Evolutionary conservation across 53 echinoderm and acorn worm genomes (phyloP).

Genomic region (Zoroaster sp.): DNA sequence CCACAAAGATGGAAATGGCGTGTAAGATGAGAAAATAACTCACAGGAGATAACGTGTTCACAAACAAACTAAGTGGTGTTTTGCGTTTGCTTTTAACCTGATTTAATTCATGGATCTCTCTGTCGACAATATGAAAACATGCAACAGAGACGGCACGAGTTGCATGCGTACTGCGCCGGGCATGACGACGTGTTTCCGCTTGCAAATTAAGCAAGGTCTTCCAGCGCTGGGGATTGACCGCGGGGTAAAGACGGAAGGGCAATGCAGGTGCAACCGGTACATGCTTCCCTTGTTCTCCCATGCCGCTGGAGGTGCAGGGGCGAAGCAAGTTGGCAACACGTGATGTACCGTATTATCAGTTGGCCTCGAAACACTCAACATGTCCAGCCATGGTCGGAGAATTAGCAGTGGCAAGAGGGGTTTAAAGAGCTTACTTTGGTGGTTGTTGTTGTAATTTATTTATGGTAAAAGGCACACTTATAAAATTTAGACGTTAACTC

Average conservation of each 20-base stretch:
- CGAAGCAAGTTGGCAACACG: background rate
- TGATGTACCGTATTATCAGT: constrained; percentile 2
- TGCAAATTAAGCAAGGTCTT: background rate
- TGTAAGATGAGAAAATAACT: background rate
- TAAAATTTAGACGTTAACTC: no score
- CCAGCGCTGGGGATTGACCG: background rate
- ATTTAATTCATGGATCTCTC: background rate
- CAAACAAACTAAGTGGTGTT: background rate
- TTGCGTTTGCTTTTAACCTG: background rate
- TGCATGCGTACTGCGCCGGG: background rate
- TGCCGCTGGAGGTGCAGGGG: background rate
- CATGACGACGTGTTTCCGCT: background rate
- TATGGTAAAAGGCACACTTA: no score
- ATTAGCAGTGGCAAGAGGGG: background rate
- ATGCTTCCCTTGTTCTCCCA: background rate
- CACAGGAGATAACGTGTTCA: background rate
- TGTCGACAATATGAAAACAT: no score
- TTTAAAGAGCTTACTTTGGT: no score
- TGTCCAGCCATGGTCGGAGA: background rate
- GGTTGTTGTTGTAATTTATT: no score
- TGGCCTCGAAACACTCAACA: background rate
- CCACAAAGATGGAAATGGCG: background rate
- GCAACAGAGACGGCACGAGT: no score
- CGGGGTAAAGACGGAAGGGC: background rate
- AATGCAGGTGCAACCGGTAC: constrained; percentile 29